Evolutionary conservation across 2,113 vertebrate species (phyloP), one percentile per base, ranked within the genome.

Genomic region (Galeopterus variegatus): DNA sequence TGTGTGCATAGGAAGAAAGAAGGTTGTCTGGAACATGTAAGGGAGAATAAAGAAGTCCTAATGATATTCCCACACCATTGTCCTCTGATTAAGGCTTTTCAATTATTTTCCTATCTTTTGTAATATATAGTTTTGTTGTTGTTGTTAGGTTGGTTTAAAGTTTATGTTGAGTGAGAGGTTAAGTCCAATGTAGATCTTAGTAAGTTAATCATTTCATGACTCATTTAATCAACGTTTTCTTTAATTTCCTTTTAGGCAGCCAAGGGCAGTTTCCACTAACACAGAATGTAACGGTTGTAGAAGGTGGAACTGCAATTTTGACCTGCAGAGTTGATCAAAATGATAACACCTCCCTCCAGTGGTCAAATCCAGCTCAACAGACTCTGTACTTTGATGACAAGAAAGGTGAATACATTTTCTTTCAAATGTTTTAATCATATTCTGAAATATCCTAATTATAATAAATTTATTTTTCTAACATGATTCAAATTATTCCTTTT

Each of bases 301-400:
- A 99, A 99, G 99, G 99, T 19, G 99, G 99, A 98, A 99, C 99
- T 18, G 99, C 99, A 75, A 99, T 99, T 98, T 98, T 99, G 99
- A 99, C 99, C 99, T 99, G 99, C 99, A 99, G 99, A 93, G 99
- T 99, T 98, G 99, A 99, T 99, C 99, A 99, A 99, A 99, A 99
- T 99, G 99, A 99, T 99, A 99, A 99, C 99, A 99, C 99, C 98
- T 99, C 99, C 99, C 99, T 99, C 99, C 99, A 99, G 99, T 99
- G 99, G 99, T 99, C 99, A 98, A 99, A 99, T 99, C 99, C 99
- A 98, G 99, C 99, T 99, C 99, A 99, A 99, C 99, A 99, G 98
- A 99, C 99, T 0, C 99, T 99, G 52, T 99, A 99, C 98, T 99
- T 99, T 24, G 99, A 99, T 87, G 99, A 99, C 98, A 99, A 99